phyloP scores from a whole-genome alignment of 2,888 invertebrate species.

The Pandemis heparana region DNA sequence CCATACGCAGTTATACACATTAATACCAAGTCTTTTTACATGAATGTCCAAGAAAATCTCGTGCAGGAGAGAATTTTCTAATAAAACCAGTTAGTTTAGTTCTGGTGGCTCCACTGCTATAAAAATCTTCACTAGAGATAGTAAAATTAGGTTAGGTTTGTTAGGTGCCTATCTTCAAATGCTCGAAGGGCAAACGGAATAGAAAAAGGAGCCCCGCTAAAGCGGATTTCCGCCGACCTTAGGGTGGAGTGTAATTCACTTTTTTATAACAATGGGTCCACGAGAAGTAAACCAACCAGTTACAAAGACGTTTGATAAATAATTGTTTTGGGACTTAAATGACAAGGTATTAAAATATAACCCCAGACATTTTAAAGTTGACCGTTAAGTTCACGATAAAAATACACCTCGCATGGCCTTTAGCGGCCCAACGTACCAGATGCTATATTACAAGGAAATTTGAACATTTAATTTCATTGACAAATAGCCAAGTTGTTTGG shows the following conservation, averaged over 20 bases:
- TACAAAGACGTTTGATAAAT: background rate
- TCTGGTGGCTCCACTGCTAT: too few species aligned
- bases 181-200: too few species aligned
- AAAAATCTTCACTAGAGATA: too few species aligned
- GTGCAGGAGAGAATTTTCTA: too few species aligned
- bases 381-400: background rate
- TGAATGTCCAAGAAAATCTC: background rate
- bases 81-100: too few species aligned
- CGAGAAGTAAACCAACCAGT: too few species aligned
- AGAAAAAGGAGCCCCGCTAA: too few species aligned
- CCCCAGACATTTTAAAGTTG: background rate
- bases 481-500: conserved; percentile 67
- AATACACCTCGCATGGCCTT: background rate
- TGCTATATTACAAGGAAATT: conserved; percentile 27
- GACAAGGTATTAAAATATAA: background rate
- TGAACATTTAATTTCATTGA: conserved; percentile 39
- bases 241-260: too few species aligned
- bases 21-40: background rate
- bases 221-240: too few species aligned
- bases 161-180: too few species aligned
- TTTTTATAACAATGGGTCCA: too few species aligned
- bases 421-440: background rate
- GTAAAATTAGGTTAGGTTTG: too few species aligned
- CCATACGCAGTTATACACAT: background rate
- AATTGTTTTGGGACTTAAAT: background rate